A percentile compares a stretch with the other conserved stretches of the same genome.
Conservation (phyloP, 2,888 invertebrate species). For the Troides helena region DNA sequence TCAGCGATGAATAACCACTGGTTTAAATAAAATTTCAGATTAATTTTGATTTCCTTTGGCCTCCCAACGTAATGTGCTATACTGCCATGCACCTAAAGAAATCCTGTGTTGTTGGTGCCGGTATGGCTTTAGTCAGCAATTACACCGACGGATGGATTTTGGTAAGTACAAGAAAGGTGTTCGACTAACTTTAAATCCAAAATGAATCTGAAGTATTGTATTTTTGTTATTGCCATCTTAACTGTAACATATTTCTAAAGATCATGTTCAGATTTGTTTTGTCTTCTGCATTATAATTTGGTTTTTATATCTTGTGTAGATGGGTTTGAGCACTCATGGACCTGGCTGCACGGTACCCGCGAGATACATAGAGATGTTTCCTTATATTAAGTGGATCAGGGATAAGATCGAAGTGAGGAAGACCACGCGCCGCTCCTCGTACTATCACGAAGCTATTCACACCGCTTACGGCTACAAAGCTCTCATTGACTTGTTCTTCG, state of each 20-base stretch:
- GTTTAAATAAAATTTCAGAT: slow-evolving; percentile 30
- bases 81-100: slow-evolving; percentile 38
- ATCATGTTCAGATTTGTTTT: too few species aligned
- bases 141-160: slow-evolving; percentile 47
- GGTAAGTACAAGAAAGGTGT: slow-evolving; percentile 39
- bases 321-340: slow-evolving; percentile 37
- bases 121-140: slow-evolving; percentile 58
- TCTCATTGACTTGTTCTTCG: slow-evolving; percentile 15
- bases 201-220: too few species aligned
- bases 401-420: slow-evolving; percentile 11
- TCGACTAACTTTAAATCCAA: too few species aligned
- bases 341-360: slow-evolving; percentile 39
- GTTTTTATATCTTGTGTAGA: slow-evolving; percentile 28
- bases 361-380: slow-evolving; percentile 35
- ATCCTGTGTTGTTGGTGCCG: slow-evolving; percentile 57
- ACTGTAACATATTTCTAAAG: too few species aligned
- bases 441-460: slow-evolving; percentile 10
- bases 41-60: slow-evolving; percentile 34
- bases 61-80: slow-evolving; percentile 31
- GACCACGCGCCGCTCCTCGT: background rate
- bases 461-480: slow-evolving; percentile 4
- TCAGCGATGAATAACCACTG: background rate
- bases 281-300: too few species aligned
- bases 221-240: too few species aligned
- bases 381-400: slow-evolving; percentile 38